Evolutionary conservation across 2,888 invertebrate species (phyloP).

Genomic region (Scaptomyza polygonia): DNA sequence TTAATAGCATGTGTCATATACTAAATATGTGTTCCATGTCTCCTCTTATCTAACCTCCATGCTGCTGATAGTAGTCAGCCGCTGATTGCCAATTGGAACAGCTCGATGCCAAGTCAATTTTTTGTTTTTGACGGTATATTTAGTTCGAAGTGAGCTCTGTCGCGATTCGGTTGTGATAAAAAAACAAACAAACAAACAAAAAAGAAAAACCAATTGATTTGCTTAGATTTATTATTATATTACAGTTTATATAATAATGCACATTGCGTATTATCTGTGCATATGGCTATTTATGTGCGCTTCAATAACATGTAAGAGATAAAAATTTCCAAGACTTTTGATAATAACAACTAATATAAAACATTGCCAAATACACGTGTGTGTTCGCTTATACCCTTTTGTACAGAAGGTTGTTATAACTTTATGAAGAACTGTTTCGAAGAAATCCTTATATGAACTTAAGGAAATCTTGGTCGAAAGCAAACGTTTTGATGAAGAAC

Average conservation of each 20-base stretch:
- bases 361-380: not conserved
- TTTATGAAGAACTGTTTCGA: not conserved
- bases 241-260: conserved; percentile 24
- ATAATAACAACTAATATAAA: not conserved
- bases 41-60: conserved; percentile 46
- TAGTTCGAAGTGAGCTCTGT: conserved; percentile 44
- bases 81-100: conserved; percentile 66
- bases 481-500: too few species aligned
- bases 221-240: not conserved
- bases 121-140: conserved; percentile 12
- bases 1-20: conserved; percentile 35
- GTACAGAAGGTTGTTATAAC: too few species aligned
- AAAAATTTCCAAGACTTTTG: not conserved
- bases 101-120: conserved; percentile 21
- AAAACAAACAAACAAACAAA: not conserved
- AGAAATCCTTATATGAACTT: not conserved
- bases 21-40: conserved; percentile 8
- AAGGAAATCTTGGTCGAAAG: not conserved
- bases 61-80: conserved; percentile 48
- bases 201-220: not conserved
- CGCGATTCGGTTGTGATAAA: conserved; percentile 39
- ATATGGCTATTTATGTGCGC: conserved; percentile 32
- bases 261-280: conserved; percentile 18
- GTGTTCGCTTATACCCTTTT: not conserved
- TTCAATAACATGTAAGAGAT: conserved; percentile 44